A percentile compares a stretch with the other conserved stretches of the same genome.
These are phyloP conservation scores for Euzetes globulus DNA, from an alignment of 2,888 invertebrate genomes.

Conservation along the genomic window DNA sequence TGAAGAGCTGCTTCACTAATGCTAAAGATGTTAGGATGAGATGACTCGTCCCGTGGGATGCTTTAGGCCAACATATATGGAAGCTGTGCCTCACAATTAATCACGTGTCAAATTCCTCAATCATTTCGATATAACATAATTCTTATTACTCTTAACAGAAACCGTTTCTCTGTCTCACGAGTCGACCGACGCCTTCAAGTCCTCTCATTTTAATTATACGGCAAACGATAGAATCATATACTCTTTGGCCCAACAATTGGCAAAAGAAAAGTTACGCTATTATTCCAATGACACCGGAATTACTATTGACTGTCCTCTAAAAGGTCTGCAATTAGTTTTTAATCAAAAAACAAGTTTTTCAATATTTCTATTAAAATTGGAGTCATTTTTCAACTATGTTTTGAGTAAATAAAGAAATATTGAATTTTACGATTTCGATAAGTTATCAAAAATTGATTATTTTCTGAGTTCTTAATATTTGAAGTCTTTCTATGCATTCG, in stretches of 20 bases:
- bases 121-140: slow-evolving; percentile 23
- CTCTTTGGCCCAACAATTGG: not conserved
- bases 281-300: slow-evolving; percentile 9
- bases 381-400: not conserved
- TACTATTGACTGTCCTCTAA: not conserved
- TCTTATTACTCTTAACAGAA: slow-evolving; percentile 19
- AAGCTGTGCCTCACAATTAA: not conserved
- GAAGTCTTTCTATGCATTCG: not conserved
- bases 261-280: not conserved
- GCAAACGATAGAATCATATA: slow-evolving; percentile 5
- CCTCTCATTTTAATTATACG: slow-evolving; percentile 8
- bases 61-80: not conserved
- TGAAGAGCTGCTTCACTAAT: slow-evolving; percentile 8
- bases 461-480: not conserved
- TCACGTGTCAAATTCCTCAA: slow-evolving; percentile 18
- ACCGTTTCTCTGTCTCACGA: slow-evolving; percentile 10
- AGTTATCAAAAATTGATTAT: slow-evolving; percentile 3
- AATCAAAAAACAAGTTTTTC: not conserved
- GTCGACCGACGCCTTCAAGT: slow-evolving; percentile 8
- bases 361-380: not conserved
- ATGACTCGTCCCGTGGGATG: slow-evolving; percentile 20
- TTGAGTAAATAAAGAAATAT: not conserved
- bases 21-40: slow-evolving; percentile 6
- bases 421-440: not conserved
- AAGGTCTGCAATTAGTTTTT: not conserved